Evolutionary conservation across 2,113 vertebrate genomes (phyloP).

Genomic region (Mola mola): DNA sequence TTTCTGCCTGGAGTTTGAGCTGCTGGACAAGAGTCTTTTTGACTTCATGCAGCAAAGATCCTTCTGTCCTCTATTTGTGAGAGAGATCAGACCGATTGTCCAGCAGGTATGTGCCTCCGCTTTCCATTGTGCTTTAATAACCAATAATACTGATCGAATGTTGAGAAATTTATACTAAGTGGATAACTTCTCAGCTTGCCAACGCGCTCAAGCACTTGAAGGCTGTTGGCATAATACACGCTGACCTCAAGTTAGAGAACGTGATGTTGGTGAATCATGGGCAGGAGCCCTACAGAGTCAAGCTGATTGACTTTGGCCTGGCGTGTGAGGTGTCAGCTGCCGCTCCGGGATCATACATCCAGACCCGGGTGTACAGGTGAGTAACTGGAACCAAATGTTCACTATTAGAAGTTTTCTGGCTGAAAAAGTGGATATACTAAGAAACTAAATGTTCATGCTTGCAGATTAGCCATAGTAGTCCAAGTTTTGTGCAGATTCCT

Average conservation of each 20-base stretch:
- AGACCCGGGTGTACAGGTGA: neutral
- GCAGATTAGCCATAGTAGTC: too few relatives aligned
- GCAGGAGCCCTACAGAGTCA: neutral
- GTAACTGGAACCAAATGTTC: neutral
- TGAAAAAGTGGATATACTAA: too few relatives aligned
- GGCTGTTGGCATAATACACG: neutral
- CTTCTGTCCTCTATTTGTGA: neutral
- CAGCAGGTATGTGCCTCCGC: slow-evolving; percentile 5
- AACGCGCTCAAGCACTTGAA: neutral
- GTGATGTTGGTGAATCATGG: neutral
- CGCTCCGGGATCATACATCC: neutral
- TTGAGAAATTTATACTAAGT: neutral
- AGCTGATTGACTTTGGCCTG: neutral
- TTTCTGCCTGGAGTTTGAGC: slow-evolving; percentile 30
- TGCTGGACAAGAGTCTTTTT: slow-evolving; percentile 17
- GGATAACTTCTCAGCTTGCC: neutral
- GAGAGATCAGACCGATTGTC: slow-evolving; percentile 7
- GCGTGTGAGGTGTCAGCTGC: neutral
- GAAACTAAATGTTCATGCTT: too few relatives aligned
- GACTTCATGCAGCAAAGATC: slow-evolving; percentile 4
- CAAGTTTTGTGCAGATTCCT: too few relatives aligned
- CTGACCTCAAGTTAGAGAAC: neutral
- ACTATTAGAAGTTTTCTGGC: too few relatives aligned
- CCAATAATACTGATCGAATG: neutral
- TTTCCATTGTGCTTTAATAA: neutral